Evolutionary conservation across 2,113 vertebrate genomes (phyloP).

Genomic region (Crotophaga sulcirostris): DNA sequence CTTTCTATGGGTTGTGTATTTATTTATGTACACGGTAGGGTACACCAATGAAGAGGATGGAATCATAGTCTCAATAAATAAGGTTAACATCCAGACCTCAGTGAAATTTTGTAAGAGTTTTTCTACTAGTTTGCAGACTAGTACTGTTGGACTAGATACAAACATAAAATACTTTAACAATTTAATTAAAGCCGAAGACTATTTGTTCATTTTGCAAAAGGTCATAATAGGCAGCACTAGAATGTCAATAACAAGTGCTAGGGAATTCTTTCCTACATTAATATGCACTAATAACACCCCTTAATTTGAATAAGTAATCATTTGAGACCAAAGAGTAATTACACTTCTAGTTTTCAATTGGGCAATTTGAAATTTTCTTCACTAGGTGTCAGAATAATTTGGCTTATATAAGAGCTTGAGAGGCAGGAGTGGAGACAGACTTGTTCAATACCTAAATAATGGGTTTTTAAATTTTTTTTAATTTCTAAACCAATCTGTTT

Average conservation of each 20-base stretch:
- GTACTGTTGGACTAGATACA: neutral
- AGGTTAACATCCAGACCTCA: neutral
- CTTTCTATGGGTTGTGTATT: neutral
- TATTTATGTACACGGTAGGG: neutral
- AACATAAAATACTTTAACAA: neutral
- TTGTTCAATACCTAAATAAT: neutral
- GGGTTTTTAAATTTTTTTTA: neutral
- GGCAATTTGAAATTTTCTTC: conserved; percentile 2
- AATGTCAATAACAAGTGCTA: neutral
- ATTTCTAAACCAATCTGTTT: neutral
- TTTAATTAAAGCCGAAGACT: neutral
- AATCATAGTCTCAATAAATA: neutral
- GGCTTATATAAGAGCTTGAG: neutral
- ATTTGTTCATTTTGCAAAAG: neutral
- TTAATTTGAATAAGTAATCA: neutral
- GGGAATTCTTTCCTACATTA: neutral
- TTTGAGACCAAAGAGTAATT: neutral
- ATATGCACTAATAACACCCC: neutral
- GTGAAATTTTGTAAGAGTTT: neutral
- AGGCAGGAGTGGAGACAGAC: neutral
- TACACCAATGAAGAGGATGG: rapidly evolving
- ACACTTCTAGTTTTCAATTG: neutral
- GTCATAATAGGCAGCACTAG: rapidly evolving
- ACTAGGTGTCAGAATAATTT: conserved; percentile 20
- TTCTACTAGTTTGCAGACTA: neutral